Base-by-base conservation (phyloP, 2,888 invertebrate genomes). In the Epiblema foenella region DNA sequence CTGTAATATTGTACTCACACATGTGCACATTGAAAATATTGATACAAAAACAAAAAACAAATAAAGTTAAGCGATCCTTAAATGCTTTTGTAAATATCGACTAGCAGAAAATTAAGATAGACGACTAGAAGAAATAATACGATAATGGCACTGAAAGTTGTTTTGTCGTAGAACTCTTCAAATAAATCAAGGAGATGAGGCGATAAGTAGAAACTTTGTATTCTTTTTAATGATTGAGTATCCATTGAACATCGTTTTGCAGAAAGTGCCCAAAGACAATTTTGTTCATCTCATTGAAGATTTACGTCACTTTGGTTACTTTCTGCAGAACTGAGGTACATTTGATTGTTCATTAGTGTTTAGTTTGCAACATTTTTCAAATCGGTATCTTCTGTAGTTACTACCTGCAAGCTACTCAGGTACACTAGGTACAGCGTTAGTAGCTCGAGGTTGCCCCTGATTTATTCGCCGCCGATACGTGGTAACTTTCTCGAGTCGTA, bases 391-490 rank as follows among this genome's bases (percentile, higher is more conserved):
- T 33, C 33, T 8, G 33, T 33, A 49, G 2, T 57, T 79, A 77
- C 77, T 73, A 33, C 33, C 8, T 8, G 7, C 33, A 0, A 29
- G 77, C 77, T 46, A 39, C 59, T 59, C 59, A 54, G 70, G 59
- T 65, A 54, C 78, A 79, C 83, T n/a, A 24, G 24, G 24, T 24
- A 24, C 24, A 4, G 24, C 4, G 24, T 24, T 24, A 24, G 24
- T 24, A 24, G 83, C 81, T 85, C 77, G 82, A 85, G 83, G 83
- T 86, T 83, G 83, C 84, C 79, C 86, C 79, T 89, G 87, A 91
- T 91, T 91, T 92, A 91, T 90, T 82, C 85, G 83, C 85, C 85
- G 87, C 82, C 89, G 89, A 90, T 90, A 88, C 82, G 78, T 86
- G 83, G 86, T 84, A 83, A 86, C 91, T 91, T 90, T 90, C 89